Percentiles rank a stretch among this genome's conserved stretches.
Conservation (phyloP, 2,888 invertebrate species). For the Tiliacea aurago region DNA sequence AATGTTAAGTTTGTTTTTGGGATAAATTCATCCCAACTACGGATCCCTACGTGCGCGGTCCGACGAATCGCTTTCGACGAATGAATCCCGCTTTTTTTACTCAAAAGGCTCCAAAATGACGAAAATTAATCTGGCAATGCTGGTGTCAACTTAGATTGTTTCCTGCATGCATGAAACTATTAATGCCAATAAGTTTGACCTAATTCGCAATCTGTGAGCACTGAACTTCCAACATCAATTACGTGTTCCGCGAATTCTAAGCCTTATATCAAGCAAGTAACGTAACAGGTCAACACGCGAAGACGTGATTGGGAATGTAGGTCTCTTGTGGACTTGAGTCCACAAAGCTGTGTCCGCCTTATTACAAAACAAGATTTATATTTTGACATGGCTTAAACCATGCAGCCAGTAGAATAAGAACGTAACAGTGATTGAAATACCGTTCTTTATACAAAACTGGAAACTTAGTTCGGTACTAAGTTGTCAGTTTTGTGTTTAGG, state of each 20-base stretch:
- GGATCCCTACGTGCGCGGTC: no score
- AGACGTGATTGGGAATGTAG: neutral
- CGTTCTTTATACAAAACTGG: no score
- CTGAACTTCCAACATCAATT: neutral
- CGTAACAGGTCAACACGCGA: neutral
- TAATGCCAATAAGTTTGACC: neutral
- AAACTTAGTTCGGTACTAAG: no score
- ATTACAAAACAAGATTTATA: no score
- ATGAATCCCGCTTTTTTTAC: neutral
- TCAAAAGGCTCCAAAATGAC: neutral
- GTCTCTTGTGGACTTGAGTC: neutral
- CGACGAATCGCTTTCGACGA: neutral
- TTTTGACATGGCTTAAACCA: no score
- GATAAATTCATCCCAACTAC: no score
- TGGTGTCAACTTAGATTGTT: neutral
- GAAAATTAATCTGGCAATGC: neutral
- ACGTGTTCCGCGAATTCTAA: slow-evolving; percentile 6
- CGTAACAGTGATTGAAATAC: no score
- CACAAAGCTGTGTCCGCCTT: no score
- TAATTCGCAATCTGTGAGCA: neutral
- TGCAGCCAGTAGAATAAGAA: no score
- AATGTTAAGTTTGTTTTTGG: no score
- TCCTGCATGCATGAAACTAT: neutral
- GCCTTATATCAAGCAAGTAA: slow-evolving; percentile 1
- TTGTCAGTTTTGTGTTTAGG: no score